These are phyloP conservation scores for Lithophane semibrunnea DNA, from an alignment of 2,888 invertebrate genomes.

Conservation along the genomic window DNA sequence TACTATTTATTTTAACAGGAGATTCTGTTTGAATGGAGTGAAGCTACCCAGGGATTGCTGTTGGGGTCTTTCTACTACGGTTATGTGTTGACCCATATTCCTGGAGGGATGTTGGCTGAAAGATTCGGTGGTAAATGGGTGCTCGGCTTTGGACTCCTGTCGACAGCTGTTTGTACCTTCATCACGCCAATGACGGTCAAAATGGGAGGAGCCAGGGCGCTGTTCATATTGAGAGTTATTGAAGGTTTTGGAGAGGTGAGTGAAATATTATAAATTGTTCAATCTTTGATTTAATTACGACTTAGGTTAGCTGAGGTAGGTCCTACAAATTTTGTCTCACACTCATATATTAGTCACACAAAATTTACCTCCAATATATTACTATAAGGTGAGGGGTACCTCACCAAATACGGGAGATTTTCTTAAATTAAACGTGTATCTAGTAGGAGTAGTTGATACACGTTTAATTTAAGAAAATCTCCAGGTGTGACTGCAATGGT, in stretches of 20 bases:
- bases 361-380: neutral
- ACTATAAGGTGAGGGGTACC: neutral
- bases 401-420: neutral
- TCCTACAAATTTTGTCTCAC: neutral
- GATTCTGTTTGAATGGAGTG: conserved; percentile 92
- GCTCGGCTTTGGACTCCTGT: conserved; percentile 94
- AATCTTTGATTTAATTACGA: neutral
- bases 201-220: conserved; percentile 87
- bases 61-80: conserved; percentile 96
- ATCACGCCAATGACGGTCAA: conserved; percentile 94
- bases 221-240: conserved; percentile 90
- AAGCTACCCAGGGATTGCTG: conserved; percentile 93
- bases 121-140: conserved; percentile 96
- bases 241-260: conserved; percentile 92
- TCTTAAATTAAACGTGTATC: no score
- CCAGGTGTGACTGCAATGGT: no score
- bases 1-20: conserved; percentile 29
- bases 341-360: neutral
- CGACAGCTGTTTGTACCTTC: conserved; percentile 95
- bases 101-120: conserved; percentile 95
- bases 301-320: neutral
- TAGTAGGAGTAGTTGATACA: no score
- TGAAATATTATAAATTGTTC: conserved; percentile 21
- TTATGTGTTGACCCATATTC: conserved; percentile 95
- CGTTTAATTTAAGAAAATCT: no score